Conservation (phyloP, 2,113 vertebrate species). For the Bubo bubo region DNA sequence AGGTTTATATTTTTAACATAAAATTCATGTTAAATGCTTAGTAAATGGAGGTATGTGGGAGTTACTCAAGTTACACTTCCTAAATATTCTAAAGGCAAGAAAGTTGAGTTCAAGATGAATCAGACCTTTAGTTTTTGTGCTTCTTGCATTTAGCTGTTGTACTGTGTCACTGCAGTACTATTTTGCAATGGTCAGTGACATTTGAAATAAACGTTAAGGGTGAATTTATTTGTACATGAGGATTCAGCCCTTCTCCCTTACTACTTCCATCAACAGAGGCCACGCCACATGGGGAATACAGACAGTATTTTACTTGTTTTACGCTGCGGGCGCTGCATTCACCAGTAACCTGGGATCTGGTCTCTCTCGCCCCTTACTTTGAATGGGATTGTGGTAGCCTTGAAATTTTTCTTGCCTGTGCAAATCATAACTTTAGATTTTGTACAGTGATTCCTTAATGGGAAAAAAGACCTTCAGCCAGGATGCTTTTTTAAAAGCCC, state of each 20-base stretch:
- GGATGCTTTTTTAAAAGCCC: neutral
- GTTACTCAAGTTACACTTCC: neutral
- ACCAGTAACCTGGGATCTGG: neutral
- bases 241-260: neutral
- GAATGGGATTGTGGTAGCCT: neutral
- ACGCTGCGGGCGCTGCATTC: neutral
- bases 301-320: neutral
- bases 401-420: neutral
- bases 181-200: neutral
- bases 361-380: neutral
- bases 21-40: neutral
- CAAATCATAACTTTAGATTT: neutral
- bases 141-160: neutral
- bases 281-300: accelerated
- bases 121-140: neutral
- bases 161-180: neutral
- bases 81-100: neutral
- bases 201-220: neutral
- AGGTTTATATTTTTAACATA: neutral
- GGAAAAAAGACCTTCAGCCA: neutral
- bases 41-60: neutral
- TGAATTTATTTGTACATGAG: neutral
- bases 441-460: neutral
- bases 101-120: neutral
- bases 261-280: neutral